Base-by-base conservation (phyloP, 1,140 invertebrate species). In the Sycophila sp. region DNA sequence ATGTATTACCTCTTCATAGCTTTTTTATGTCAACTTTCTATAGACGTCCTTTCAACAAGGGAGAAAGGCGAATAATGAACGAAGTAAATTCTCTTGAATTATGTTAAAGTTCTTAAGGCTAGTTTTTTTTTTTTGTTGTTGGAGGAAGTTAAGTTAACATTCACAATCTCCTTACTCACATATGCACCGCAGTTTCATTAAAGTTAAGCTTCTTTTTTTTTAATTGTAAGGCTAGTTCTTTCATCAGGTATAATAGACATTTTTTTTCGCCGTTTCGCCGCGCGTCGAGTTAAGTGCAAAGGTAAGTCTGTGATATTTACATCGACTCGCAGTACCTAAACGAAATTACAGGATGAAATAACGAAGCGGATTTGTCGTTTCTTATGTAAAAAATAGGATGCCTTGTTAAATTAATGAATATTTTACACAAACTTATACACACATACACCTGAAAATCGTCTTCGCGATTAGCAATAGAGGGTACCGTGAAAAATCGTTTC, bases 271-370 rank as follows among this genome's bases (percentile, higher is more conserved):
- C 28, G 22, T 51, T 36, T 36, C 26, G 51, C 13, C 26, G 42
- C 49, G 59, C 59, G 19, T 34, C 42, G 32, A 63, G 26, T 51
- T 49, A 63, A 63, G 60, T 63, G 42, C 42, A 49, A n/a, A 63
- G 30, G 34, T 30, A 65, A 65, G 34, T 51, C 24, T 40, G 47
- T 53, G 34, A n/a, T 53, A 65, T 65, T 53, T 65, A 53, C 62
- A 64, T 56, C 11, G 32, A 34, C 30, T 53, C 49, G 49, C 26
- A 28, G 49, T 30, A 53, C n/a, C 6, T 53, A 40, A 40, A 13
- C 11, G 1, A 15, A 40, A 4, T 15, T 40, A 40, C n/a, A 40
- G 11, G 45, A 3, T n/a, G n/a, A 47, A 4, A 45, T 17, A 17
- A 45, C 15, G 2, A 38, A 38, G 36, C 36, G n/a, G n/a, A 15